Conservation (phyloP, 2,888 invertebrate genomes). For the Gnatocerus cornutus region DNA sequence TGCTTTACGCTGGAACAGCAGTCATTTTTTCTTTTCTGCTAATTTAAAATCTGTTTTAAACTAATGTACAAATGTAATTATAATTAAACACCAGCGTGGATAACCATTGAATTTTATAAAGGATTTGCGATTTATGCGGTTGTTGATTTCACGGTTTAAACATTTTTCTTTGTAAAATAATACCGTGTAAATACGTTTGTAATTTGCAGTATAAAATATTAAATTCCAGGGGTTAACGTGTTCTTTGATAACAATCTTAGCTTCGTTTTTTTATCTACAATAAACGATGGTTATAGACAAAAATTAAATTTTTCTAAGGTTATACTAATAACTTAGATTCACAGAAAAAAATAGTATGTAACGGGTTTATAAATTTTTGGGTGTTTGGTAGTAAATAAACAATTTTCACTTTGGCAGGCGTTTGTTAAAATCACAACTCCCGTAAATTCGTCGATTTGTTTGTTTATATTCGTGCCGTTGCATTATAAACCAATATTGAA, state of each 20-base stretch:
- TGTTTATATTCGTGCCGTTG: constrained; percentile 14
- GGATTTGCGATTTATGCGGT: background rate
- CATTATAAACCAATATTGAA: constrained; percentile 24
- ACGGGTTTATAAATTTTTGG: background rate
- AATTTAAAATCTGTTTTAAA: constrained; percentile 14
- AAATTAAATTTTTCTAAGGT: background rate
- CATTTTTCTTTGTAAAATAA: no score
- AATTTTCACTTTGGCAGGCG: constrained; percentile 2
- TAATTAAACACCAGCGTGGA: constrained; percentile 12
- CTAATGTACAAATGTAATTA: constrained; percentile 20
- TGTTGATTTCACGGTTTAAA: background rate
- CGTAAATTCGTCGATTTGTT: constrained; percentile 15
- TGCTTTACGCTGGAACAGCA: constrained; percentile 23
- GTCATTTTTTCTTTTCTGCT: constrained; percentile 23
- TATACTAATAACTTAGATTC: no score
- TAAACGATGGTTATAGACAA: background rate
- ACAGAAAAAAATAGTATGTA: no score
- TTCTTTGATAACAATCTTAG: no score
- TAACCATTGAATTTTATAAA: background rate
- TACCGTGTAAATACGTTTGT: background rate
- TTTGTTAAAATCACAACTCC: background rate
- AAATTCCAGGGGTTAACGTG: background rate
- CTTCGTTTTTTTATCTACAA: no score
- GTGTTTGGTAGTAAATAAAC: background rate
- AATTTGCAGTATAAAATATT: constrained; percentile 1